Percentiles rank a stretch among this genome's conserved stretches.
These are phyloP conservation scores for Nemurella pictetii DNA, from an alignment of 2,888 invertebrate genomes.

Conservation along the genomic window DNA sequence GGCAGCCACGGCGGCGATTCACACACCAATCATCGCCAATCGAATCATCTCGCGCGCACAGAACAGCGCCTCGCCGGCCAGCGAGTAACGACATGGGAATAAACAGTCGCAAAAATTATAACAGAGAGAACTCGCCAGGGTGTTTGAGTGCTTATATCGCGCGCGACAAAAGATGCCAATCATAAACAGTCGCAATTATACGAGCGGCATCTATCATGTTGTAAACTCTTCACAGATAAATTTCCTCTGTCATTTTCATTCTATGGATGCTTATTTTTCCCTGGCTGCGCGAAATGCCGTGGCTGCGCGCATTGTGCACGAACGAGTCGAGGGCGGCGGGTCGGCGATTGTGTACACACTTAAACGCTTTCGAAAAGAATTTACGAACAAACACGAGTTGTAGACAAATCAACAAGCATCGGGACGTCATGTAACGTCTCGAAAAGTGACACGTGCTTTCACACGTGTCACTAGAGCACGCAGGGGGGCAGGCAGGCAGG, in stretches of 20 bases:
- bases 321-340: no score
- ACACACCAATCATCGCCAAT: neutral
- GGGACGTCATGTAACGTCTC: neutral
- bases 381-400: neutral
- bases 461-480: neutral
- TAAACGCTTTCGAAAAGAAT: neutral
- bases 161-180: neutral
- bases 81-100: neutral
- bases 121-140: neutral
- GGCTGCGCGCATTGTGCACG: neutral
- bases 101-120: neutral
- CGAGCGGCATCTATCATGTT: neutral
- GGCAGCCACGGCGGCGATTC: neutral
- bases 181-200: neutral
- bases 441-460: slow-evolving; percentile 19
- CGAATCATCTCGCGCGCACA: neutral
- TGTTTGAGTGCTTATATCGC: neutral
- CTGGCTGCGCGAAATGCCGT: neutral
- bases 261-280: neutral
- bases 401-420: neutral
- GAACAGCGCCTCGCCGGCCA: neutral
- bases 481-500: neutral
- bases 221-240: neutral
- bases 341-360: no score
- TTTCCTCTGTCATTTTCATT: neutral